Conservation (phyloP, 2,797 vertebrate species). For the Gymnoscopelus braueri region DNA sequence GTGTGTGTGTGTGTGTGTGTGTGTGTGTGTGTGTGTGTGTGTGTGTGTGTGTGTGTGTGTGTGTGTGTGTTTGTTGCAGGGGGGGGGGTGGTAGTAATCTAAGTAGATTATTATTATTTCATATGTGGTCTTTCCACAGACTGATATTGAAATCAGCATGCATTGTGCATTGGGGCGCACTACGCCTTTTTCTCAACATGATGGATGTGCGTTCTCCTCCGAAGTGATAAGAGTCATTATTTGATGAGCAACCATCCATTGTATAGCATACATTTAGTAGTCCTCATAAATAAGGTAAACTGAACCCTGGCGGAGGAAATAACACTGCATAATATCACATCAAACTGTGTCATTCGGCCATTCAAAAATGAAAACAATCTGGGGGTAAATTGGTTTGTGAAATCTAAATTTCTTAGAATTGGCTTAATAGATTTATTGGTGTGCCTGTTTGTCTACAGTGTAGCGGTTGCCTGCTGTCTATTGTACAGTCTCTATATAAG, state of each 20-base stretch:
- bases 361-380: conserved; percentile 4
- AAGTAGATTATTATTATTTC: conserved; percentile 64
- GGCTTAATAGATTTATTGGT: neutral
- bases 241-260: conserved; percentile 80
- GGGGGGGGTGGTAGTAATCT: conserved; percentile 48
- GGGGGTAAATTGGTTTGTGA: conserved; percentile 25
- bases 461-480: neutral
- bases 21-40: too few relatives aligned
- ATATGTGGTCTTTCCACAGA: conserved; percentile 64
- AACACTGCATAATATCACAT: conserved; percentile 32
- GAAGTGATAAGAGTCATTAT: conserved; percentile 79
- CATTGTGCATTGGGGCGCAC: conserved; percentile 59
- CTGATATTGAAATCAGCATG: conserved; percentile 73
- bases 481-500: neutral
- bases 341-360: conserved; percentile 16
- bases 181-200: conserved; percentile 71
- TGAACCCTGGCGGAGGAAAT: conserved; percentile 39
- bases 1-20: too few relatives aligned
- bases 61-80: neutral
- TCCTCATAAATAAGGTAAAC: conserved; percentile 58
- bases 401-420: neutral
- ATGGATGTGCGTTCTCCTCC: conserved; percentile 73
- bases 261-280: conserved; percentile 59
- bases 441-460: neutral
- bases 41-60: too few relatives aligned